Evolutionary conservation across 2,797 vertebrate genomes (phyloP), one percentile per base, ranked within the genome.

Genomic region (Gambelia wislizenii): DNA sequence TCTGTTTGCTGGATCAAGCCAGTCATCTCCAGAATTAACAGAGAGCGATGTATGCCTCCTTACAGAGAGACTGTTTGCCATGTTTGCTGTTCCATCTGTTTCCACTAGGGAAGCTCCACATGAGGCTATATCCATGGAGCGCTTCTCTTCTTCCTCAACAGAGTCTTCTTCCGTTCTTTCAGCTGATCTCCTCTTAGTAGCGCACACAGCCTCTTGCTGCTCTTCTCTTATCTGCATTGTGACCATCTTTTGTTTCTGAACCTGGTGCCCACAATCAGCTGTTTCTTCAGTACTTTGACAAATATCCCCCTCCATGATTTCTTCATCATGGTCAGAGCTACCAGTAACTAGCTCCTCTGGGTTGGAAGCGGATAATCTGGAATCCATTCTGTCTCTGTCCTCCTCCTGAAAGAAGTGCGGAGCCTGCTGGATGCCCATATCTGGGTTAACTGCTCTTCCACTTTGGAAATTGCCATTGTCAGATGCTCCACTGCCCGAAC

Each of bases 61-160:
- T 61, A 5, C 1, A 10, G 3, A 6, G 49, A 42, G 27, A 42
- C 0, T 0, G 2, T 4, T 9, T 3, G 18, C 33, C 6, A 7
- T 0, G 13, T 44, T 54, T 12, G 3, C 49, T 18, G 3, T 6
- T 56, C 5, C 6, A 2, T 16, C n/a, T 0, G 47, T 13, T n/a
- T 44, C 59, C 20, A 1, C 5, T 2, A 2, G 3, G 52, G 39
- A 13, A 2, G 7, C 52, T n/a, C 59, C 67, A 13, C 9, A 27
- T 16, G 7, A 25, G 0, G 1, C 4, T 54, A 20, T 36, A 39
- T 84, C 75, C 67, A 2, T 1, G 0, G 30, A 8, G 20, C n/a
- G 27, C 64, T 44, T 6, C 1, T 9, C 2, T 4, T 13, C 9
- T 13, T 72, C 52, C 52, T 74, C 85, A 13, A 4, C 2, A 7